Base-by-base conservation (phyloP, 2,888 invertebrate species). In the Ochropleura leucogaster region DNA sequence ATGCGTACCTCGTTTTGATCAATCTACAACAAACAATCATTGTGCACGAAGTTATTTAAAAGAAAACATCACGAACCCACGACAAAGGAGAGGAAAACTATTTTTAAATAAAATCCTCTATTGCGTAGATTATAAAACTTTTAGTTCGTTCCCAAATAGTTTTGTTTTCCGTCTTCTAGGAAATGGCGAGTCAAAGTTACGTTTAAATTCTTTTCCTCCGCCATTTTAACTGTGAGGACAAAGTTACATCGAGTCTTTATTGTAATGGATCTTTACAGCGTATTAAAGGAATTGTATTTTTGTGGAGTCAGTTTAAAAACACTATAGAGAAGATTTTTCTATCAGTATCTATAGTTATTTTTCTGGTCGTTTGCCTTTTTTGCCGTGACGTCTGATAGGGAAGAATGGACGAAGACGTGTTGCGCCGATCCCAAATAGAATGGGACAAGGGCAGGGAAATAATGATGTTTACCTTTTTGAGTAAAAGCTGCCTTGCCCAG, bases 121-220 rank as follows among this genome's bases (percentile, higher is more conserved):
- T 77, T 70, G 42, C 60, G 72, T 66, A 74, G 69, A 86, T 85
- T 82, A 82, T 82, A 80, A 75, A 86, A 84, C 72, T 82, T 79
- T 80, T 18, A 42, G 63, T 66, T 20, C 64, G 69, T 44, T 70
- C 49, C 73, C 71, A 80, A 85, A 85, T 84, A 79, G 80, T 77
- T 81, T 79, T 84, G 85, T 85, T 85, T 84, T 80, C 66, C 74
- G 65, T 80, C 42, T 68, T 49, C 30, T 67, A 70, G 77, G 73
- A 81, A 85, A 84, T 69, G 42, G 68, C 72, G n/a, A 82, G 75
- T 72, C 70, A 76, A 71, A 83, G 77, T 76, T 84, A 72, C 59
- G 64, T 57, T 74, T 74, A 80, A 73, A 79, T 74, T 72, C 67
- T 71, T 84, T 84, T 72, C 68, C 63, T 74, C 64, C 46, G 62